Evolutionary conservation across 2,797 vertebrate species (phyloP), one percentile per base, ranked within the genome.

Genomic region (Ispidina picta): DNA sequence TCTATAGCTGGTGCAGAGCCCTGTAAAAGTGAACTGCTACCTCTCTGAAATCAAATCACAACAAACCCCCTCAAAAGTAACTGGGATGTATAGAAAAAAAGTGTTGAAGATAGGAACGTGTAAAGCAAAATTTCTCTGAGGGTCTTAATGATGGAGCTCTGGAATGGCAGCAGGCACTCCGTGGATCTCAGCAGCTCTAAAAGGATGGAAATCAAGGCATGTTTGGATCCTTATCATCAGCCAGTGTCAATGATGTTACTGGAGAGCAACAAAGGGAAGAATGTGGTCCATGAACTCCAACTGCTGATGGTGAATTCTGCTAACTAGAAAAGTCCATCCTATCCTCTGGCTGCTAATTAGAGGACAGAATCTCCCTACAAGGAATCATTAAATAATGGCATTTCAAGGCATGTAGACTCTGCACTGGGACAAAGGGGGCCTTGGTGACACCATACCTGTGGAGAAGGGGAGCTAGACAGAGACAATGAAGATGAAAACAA

Each of bases 401-500:
- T 87, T 85, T 86, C 44, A 51, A 20, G 49, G 39, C 18, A 81
- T 5, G 33, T 31, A n/a, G 23, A 58, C 44, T 11, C 22, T 44
- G 5, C 70, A 33, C 28, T 33, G 51, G 74, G 46, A 60, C 60
- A 12, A 33, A 70, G 75, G 66, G 52, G 54, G 33, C 44, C 54
- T 78, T 64, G 70, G n/a, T 72, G 56, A 63, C 41, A 76, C 43
- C 28, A 7, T 11, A 26, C 55, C 31, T 76, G 18, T 18, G 60
- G 35, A 90, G 62, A 73, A 44, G 43, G 12, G 15, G 39, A 74
- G 55, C 70, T 59, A 55, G 52, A 91, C 60, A 58, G 52, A 91
- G 76, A 76, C 39, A 93, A 83, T 43, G 74, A 85, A 92, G 83
- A 64, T 33, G 48, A 63, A 91, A 94, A 85, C 4, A 15, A 26